Percentiles rank a stretch among this genome's conserved stretches.
Evolutionary conservation across 1,140 invertebrate genomes (phyloP).

Genomic region (Platyscapa corneri): DNA sequence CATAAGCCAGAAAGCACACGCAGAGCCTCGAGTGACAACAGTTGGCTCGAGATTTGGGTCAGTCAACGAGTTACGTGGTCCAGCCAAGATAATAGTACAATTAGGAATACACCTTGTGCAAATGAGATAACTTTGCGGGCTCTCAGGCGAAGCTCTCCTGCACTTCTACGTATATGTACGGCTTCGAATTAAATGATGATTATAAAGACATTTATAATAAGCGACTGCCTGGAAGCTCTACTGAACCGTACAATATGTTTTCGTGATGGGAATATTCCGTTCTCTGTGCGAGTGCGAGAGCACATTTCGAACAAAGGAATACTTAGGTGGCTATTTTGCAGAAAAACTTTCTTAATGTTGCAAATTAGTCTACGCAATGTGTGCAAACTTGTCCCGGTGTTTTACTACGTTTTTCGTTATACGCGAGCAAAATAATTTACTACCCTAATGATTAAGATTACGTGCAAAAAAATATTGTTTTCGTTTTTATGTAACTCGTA

Average conservation of each 20-base stretch:
- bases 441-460: no score
- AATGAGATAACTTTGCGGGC: slow-evolving; percentile 44
- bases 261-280: not conserved
- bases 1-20: not conserved
- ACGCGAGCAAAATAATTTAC: no score
- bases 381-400: no score
- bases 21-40: no score
- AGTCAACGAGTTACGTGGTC: not conserved
- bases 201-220: slow-evolving; percentile 47
- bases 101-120: slow-evolving; percentile 48
- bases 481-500: no score
- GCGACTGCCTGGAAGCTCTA: not conserved
- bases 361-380: no score
- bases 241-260: slow-evolving; percentile 19
- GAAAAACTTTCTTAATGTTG: not conserved
- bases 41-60: slow-evolving; percentile 32
- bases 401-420: no score
- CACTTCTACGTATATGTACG: not conserved
- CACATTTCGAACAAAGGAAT: no score
- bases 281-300: not conserved
- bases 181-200: slow-evolving; percentile 45
- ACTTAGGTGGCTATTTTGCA: no score
- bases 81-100: slow-evolving; percentile 23
- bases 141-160: not conserved
- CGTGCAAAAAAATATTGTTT: no score